Percentiles rank a stretch among this genome's conserved stretches.
Conservation (phyloP, 2,797 vertebrate species). For the Morelia viridis region DNA sequence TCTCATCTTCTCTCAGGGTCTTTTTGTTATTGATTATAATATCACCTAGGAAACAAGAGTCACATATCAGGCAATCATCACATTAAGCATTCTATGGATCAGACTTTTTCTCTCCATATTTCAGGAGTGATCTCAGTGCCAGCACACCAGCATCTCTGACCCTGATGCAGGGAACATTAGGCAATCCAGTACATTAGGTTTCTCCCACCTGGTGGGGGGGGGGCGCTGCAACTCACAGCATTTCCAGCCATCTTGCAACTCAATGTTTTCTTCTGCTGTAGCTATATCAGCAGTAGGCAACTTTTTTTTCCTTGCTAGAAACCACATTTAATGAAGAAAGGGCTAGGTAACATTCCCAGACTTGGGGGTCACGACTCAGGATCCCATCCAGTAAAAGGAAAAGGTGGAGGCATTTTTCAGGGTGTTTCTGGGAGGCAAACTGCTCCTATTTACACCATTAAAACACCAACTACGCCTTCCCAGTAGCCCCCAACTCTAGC, state of each 20-base stretch:
- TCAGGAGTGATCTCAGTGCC: not conserved
- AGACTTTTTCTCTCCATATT: not conserved
- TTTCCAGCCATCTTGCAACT: not conserved
- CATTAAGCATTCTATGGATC: not conserved
- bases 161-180: not conserved
- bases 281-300: not conserved
- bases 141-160: not conserved
- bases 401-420: not conserved
- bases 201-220: not conserved
- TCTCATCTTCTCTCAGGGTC: not conserved
- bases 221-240: not conserved
- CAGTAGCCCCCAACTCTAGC: not conserved
- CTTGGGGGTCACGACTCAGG: not conserved
- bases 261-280: not conserved
- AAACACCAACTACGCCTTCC: not conserved
- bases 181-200: not conserved
- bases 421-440: not conserved
- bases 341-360: not conserved
- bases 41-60: slow-evolving; percentile 22
- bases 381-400: not conserved
- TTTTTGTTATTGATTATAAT: slow-evolving; percentile 8
- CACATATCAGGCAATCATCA: not conserved
- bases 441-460: no score
- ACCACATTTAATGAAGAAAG: not conserved
- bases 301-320: not conserved